Conservation (phyloP, 2,797 vertebrate genomes). For the Lithobates sylvaticus region DNA sequence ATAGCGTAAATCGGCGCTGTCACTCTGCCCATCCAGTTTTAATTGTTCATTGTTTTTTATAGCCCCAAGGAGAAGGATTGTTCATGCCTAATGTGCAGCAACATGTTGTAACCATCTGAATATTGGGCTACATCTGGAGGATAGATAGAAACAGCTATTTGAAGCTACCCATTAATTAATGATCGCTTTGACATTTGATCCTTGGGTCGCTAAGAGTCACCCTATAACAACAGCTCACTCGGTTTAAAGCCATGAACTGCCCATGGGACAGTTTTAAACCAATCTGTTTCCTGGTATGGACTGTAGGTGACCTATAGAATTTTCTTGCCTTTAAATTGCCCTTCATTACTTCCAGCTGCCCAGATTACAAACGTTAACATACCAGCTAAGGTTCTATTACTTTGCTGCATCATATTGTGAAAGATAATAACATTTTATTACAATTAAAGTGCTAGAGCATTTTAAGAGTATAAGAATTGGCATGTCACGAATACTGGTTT, state of each 20-base stretch:
- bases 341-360: neutral
- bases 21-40: too few relatives aligned
- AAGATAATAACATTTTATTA: too few relatives aligned
- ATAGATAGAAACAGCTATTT: neutral
- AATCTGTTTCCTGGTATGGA: too few relatives aligned
- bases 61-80: neutral
- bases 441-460: too few relatives aligned
- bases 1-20: too few relatives aligned
- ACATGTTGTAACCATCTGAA: neutral
- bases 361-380: neutral
- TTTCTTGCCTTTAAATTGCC: neutral
- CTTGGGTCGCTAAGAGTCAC: neutral
- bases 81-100: neutral
- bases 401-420: too few relatives aligned
- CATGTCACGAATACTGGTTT: too few relatives aligned
- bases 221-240: neutral
- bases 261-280: too few relatives aligned
- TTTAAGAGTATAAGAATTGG: too few relatives aligned
- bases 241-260: neutral
- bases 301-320: neutral
- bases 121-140: slow-evolving; percentile 16
- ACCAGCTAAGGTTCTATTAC: too few relatives aligned
- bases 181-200: neutral
- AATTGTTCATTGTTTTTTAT: neutral
- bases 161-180: neutral